Evolutionary conservation across 2,888 invertebrate genomes (phyloP).

Genomic region (Polydrusus pterygomalis): DNA sequence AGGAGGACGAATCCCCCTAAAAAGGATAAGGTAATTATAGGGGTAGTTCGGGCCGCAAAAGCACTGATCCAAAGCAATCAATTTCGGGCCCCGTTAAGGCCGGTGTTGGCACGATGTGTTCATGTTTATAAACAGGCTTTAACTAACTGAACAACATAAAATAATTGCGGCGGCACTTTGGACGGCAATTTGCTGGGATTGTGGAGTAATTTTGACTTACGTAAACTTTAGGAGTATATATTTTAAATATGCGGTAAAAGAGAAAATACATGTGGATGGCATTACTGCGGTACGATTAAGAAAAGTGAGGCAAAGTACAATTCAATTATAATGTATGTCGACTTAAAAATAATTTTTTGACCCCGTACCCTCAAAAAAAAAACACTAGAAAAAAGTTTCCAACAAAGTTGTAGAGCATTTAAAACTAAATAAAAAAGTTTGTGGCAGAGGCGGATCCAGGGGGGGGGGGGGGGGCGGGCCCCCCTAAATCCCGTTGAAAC

Average conservation of each 20-base stretch:
- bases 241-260: background rate
- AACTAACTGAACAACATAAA: constrained; percentile 26
- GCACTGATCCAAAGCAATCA: constrained; percentile 35
- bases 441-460: too few species aligned
- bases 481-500: too few species aligned
- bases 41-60: constrained; percentile 32
- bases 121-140: constrained; percentile 31
- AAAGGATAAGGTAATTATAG: constrained; percentile 34
- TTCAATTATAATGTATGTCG: too few species aligned
- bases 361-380: too few species aligned
- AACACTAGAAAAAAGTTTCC: too few species aligned
- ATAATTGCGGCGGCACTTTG: constrained; percentile 18
- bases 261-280: too few species aligned
- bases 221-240: background rate
- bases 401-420: too few species aligned
- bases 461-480: too few species aligned
- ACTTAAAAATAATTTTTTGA: too few species aligned
- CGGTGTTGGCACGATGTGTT: constrained; percentile 28
- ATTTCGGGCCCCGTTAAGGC: constrained; percentile 33
- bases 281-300: too few species aligned
- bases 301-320: too few species aligned
- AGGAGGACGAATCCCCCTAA: constrained; percentile 10
- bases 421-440: too few species aligned
- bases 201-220: constrained; percentile 11
- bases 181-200: constrained; percentile 14